phyloP scores from a whole-genome alignment of 2,113 vertebrate species.

The Pluvialis apricaria region DNA sequence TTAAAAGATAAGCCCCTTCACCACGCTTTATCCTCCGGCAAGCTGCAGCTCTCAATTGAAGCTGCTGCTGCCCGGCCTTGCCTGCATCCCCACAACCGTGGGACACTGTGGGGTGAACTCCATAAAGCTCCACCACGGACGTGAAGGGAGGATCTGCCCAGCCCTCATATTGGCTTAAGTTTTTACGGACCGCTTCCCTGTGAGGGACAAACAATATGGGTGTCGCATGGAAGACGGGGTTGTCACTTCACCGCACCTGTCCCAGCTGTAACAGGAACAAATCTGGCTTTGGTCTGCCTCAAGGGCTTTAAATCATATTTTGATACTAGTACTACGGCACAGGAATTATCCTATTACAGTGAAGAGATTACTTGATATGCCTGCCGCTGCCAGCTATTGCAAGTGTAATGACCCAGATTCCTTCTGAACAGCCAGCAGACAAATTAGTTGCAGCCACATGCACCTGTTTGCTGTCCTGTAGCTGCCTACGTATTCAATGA shows the following conservation, averaged over 20 bases:
- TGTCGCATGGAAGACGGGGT: background rate
- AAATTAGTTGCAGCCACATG: background rate
- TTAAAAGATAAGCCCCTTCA: background rate
- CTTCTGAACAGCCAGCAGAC: background rate
- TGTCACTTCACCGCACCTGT: background rate
- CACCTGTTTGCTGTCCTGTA: background rate
- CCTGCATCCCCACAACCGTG: background rate
- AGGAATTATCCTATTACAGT: constrained; percentile 36
- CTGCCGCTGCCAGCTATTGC: background rate
- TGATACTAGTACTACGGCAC: background rate
- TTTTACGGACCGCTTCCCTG: background rate
- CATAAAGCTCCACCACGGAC: background rate
- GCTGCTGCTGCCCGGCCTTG: background rate
- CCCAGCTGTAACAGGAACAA: background rate
- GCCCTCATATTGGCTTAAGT: background rate
- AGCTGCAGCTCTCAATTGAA: background rate
- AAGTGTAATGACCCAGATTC: constrained; percentile 30
- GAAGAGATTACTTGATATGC: constrained; percentile 34
- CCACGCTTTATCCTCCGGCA: background rate
- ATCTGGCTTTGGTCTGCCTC: constrained; percentile 9
- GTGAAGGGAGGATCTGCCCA: background rate
- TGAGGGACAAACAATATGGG: background rate
- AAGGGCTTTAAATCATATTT: constrained; percentile 21
- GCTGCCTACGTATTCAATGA: background rate
- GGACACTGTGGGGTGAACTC: background rate